Evolutionary conservation across 2,113 vertebrate species (phyloP).

Genomic region (Strigops habroptila): DNA sequence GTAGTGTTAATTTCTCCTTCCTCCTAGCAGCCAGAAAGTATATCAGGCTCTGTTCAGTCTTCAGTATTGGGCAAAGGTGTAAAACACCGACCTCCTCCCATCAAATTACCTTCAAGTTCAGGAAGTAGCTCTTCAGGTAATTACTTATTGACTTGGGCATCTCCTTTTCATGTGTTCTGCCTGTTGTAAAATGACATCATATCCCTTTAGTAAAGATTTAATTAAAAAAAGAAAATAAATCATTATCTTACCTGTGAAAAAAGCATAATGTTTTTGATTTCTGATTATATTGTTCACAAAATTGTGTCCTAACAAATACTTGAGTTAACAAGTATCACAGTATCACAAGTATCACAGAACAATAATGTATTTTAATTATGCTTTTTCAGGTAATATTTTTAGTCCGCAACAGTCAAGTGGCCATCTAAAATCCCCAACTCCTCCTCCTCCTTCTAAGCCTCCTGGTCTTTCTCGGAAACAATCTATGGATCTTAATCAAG

Average conservation of each 20-base stretch:
- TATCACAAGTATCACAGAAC: too few species aligned
- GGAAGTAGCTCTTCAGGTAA: conserved; percentile 94
- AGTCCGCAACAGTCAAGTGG: conserved; percentile 87
- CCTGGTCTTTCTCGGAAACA: conserved; percentile 91
- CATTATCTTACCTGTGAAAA: neutral
- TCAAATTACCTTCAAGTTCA: conserved; percentile 91
- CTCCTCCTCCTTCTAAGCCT: conserved; percentile 85
- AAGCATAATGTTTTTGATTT: neutral
- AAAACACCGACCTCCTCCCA: conserved; percentile 93
- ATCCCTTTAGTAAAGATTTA: neutral
- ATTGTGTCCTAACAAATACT: neutral
- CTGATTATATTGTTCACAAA: neutral
- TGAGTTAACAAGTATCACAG: neutral
- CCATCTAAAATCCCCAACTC: conserved; percentile 94
- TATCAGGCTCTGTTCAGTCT: conserved; percentile 87
- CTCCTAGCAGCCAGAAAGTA: conserved; percentile 80
- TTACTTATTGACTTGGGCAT: neutral
- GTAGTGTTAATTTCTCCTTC: conserved; percentile 51
- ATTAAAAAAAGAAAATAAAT: neutral
- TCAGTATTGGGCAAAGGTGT: conserved; percentile 92
- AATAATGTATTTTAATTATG: conserved; percentile 1
- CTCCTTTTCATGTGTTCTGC: neutral
- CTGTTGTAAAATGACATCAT: neutral
- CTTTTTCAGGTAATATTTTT: conserved; percentile 76
- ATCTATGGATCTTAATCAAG: conserved; percentile 89